Conservation (phyloP, 1,140 invertebrate genomes). For the Neoseiulus cucumeris region DNA sequence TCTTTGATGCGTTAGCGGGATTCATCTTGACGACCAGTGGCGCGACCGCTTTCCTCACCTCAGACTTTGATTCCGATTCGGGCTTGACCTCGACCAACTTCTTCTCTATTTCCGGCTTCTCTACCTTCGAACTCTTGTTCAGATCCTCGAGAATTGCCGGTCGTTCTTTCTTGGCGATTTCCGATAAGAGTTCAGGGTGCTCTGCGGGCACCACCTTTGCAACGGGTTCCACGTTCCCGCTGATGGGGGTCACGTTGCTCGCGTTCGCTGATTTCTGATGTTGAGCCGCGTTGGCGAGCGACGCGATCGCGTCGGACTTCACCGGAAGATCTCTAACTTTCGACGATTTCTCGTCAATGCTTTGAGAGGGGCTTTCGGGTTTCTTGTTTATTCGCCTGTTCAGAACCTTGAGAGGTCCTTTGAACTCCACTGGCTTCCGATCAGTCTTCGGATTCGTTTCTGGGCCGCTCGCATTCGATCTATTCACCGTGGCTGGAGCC, state of each 20-base stretch:
- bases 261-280: no score
- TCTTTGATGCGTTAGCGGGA: neutral
- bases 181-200: neutral
- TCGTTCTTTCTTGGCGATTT: neutral
- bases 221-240: neutral
- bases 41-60: neutral
- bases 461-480: no score
- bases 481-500: no score
- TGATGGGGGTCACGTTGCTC: neutral
- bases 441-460: neutral
- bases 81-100: neutral
- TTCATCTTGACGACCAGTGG: conserved; percentile 5
- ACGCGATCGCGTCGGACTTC: no score
- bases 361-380: no score
- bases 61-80: neutral
- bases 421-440: neutral
- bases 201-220: neutral
- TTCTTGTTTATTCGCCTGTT: neutral
- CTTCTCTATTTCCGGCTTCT: neutral
- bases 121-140: neutral
- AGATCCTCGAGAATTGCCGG: neutral
- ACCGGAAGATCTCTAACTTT: no score
- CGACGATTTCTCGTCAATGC: no score
- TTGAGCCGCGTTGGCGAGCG: no score
- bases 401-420: neutral